Evolutionary conservation across 2,113 vertebrate genomes (phyloP).

Genomic region (Turnix velox): DNA sequence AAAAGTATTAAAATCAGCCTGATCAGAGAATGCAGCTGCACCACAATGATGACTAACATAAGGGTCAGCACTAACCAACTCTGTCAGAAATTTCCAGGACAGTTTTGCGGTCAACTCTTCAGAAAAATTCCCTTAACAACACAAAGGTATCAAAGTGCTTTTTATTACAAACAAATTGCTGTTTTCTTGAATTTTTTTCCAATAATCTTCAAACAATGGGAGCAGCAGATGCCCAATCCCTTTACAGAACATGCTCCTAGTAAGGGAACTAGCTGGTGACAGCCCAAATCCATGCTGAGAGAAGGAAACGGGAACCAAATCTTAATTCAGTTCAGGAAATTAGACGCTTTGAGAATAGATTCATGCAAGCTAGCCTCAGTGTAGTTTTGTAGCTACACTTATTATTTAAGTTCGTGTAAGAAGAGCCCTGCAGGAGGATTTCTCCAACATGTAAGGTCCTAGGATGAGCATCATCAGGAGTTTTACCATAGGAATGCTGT

Average conservation of each 20-base stretch:
- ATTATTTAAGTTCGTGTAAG: accelerated
- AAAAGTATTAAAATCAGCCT: not conserved
- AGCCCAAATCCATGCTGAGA: not conserved
- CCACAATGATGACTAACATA: not conserved
- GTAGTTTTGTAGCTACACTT: not conserved
- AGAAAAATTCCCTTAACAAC: not conserved
- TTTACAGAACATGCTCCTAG: not conserved
- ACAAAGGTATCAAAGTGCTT: not conserved
- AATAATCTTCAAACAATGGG: not conserved
- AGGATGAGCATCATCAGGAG: not conserved
- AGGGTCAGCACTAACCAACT: not conserved
- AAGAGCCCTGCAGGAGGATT: not conserved
- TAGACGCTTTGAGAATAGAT: not conserved
- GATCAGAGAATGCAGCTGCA: not conserved
- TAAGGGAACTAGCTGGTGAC: not conserved
- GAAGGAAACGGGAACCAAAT: slow-evolving; percentile 17
- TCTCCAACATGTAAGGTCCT: not conserved
- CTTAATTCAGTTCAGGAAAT: slow-evolving; percentile 13
- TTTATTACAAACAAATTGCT: not conserved
- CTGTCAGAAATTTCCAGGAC: not conserved
- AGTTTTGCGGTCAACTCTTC: not conserved
- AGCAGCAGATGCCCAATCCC: not conserved
- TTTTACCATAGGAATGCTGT: not conserved
- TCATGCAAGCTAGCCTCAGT: not conserved
- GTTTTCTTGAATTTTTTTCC: not conserved